Evolutionary conservation across 2,888 invertebrate species (phyloP).

Genomic region (Drosophila monieri): DNA sequence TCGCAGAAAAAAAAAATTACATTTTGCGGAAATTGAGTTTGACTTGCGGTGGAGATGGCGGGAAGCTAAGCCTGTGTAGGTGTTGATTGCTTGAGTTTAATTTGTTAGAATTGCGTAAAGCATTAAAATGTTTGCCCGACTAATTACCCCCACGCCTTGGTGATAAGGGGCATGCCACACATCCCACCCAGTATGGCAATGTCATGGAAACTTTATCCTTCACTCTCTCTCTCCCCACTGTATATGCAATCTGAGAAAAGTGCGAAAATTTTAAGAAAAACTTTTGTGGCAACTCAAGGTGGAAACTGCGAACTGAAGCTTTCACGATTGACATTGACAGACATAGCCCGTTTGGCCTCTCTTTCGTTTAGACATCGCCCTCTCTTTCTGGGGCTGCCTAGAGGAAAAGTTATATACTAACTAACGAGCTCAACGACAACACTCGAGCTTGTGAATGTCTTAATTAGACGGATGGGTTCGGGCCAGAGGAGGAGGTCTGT

Average conservation of each 20-base stretch:
- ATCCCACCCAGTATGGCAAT: conserved; percentile 31
- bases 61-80: conserved; percentile 54
- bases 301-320: conserved; percentile 7
- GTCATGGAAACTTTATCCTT: conserved; percentile 66
- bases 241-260: conserved; percentile 61
- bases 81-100: conserved; percentile 79
- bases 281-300: conserved; percentile 45
- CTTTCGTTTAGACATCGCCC: background rate
- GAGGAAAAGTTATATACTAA: conserved; percentile 76
- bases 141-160: conserved; percentile 54
- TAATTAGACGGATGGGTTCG: conserved; percentile 60
- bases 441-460: conserved; percentile 75
- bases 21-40: conserved; percentile 76
- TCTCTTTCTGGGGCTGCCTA: conserved; percentile 44
- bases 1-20: conserved; percentile 46
- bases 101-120: conserved; percentile 76
- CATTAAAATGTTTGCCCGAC: conserved; percentile 77
- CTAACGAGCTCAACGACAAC: conserved; percentile 79
- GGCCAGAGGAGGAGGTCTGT: conserved; percentile 4
- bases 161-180: background rate
- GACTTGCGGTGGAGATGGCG: conserved; percentile 27
- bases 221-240: conserved; percentile 14
- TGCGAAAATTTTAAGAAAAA: conserved; percentile 78
- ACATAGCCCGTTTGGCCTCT: background rate
- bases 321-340: conserved; percentile 67